Conservation (phyloP, 30 jellyfish, hydroid and myxozoan genomes). For the Aurelia coerulea region DNA sequence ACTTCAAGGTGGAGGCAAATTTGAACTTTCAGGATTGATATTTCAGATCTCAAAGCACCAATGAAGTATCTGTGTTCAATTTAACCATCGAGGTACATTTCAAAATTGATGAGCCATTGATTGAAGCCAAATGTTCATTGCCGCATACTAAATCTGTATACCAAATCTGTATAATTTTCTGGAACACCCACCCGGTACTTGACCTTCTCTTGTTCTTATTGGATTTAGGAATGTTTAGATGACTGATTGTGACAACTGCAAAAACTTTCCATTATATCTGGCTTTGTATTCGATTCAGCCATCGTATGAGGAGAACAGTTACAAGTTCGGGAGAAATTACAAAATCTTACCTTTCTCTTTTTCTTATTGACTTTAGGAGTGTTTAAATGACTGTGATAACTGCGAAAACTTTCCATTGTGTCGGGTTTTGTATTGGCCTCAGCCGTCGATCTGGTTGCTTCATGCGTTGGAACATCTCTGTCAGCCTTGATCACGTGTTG, state of each 20-base stretch:
- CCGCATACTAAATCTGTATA: too few relatives aligned
- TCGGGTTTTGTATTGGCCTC: slow-evolving; percentile 57
- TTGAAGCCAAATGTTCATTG: too few relatives aligned
- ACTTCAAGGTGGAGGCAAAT: too few relatives aligned
- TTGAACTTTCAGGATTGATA: too few relatives aligned
- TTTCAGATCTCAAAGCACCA: too few relatives aligned
- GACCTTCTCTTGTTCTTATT: slow-evolving; percentile 64
- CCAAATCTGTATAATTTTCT: too few relatives aligned
- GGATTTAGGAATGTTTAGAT: slow-evolving; percentile 37
- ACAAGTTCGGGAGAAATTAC: too few relatives aligned
- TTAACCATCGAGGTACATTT: too few relatives aligned
- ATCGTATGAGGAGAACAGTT: background rate
- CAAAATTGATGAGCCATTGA: too few relatives aligned
- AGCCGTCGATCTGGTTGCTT: slow-evolving; percentile 16
- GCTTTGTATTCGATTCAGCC: slow-evolving; percentile 38
- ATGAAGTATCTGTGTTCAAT: too few relatives aligned
- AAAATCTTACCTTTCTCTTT: slow-evolving; percentile 56
- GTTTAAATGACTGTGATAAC: slow-evolving; percentile 57
- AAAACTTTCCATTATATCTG: slow-evolving; percentile 67
- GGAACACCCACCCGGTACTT: background rate
- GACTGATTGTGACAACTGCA: slow-evolving; percentile 56
- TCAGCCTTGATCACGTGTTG: slow-evolving; percentile 13
- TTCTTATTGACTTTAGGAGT: slow-evolving; percentile 62
- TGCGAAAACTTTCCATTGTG: slow-evolving; percentile 73
- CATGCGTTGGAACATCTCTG: slow-evolving; percentile 20